A percentile compares a stretch with the other conserved stretches of the same genome.
Conservation (phyloP, 1,140 invertebrate genomes). For the Leptinotarsa defecta region DNA sequence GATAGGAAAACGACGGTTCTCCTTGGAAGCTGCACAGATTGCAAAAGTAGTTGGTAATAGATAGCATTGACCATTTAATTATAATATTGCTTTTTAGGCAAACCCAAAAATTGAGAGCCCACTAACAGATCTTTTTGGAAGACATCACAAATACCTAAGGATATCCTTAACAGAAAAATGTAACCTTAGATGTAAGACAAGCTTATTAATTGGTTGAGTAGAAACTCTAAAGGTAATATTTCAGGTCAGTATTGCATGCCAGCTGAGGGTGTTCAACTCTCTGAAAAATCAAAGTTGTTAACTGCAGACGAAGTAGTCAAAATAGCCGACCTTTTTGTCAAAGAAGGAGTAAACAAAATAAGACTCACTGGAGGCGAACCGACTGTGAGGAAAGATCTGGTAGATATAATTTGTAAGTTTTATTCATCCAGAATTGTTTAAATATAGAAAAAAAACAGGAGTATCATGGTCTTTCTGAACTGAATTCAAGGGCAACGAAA, state of each 20-base stretch:
- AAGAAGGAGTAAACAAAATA: conserved; percentile 89
- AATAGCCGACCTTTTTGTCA: conserved; percentile 83
- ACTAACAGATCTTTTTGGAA: conserved; percentile 82
- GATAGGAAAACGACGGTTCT: conserved; percentile 1
- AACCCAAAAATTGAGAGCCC: conserved; percentile 51
- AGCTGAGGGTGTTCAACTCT: conserved; percentile 86
- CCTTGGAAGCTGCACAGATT: conserved; percentile 3
- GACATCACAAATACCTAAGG: conserved; percentile 89
- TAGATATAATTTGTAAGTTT: conserved; percentile 76
- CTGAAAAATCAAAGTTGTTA: conserved; percentile 75
- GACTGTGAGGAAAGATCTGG: conserved; percentile 84
- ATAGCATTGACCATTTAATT: neutral
- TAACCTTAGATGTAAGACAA: conserved; percentile 90
- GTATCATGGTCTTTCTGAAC: neutral
- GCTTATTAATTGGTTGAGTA: neutral
- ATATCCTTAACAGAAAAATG: conserved; percentile 96
- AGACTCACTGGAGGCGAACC: conserved; percentile 97
- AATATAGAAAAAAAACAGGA: neutral
- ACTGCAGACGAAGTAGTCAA: conserved; percentile 83
- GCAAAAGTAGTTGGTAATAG: neutral
- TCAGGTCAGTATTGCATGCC: conserved; percentile 56
- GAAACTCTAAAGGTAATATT: conserved; percentile 6
- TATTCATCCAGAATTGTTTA: neutral
- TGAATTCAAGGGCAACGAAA: neutral
- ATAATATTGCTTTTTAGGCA: conserved; percentile 28